Evolutionary conservation across 2,888 invertebrate genomes (phyloP), one percentile per base, ranked within the genome.

Genomic region (Tachina fera): DNA sequence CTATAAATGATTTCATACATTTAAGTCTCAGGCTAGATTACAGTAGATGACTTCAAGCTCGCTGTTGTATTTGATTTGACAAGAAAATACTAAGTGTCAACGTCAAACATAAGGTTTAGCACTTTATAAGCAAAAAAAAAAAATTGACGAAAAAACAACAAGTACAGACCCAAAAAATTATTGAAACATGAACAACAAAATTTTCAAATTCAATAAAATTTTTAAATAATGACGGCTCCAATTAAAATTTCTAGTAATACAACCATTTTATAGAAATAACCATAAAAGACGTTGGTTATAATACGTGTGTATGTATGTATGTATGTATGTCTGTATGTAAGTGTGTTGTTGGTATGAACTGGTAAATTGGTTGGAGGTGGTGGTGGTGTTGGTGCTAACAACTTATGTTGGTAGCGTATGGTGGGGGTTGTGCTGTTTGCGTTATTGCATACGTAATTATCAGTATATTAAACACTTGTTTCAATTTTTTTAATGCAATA

Each of bases 391-490:
- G 70, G 39, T 43, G 56, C n/a, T 39, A 14, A 56, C 45, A 19
- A 47, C 22, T 14, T 9, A 47, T 70, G 53, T 31, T 8, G 43
- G 10, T 45, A 43, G 56, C 13, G 19, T 39, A 13, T 19, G 16
- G 65, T 43, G 58, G 65, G 16, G 56, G 63, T 60, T 58, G 47
- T 31, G 60, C 49, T 51, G 31, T 79, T 63, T 53, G 49, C 61
- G 41, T 68, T 67, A 67, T 60, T 68, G 71, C 47, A 61, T 60
- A 77, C 80, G 74, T 77, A 79, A 75, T 61, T 51, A 61, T 79
- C 56, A 70, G 71, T 71, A 75, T 79, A 85, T 75, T 83, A 83
- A 83, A 75, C 74, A 75, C 70, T 70, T 82, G 72, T 67, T 78
- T 75, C 79, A 85, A 79, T 82, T 78, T 82, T 78, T 58, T 75